Percentiles rank a stretch among this genome's conserved stretches.
Evolutionary conservation across 2,888 invertebrate genomes (phyloP).

Genomic region (Autographa gamma): DNA sequence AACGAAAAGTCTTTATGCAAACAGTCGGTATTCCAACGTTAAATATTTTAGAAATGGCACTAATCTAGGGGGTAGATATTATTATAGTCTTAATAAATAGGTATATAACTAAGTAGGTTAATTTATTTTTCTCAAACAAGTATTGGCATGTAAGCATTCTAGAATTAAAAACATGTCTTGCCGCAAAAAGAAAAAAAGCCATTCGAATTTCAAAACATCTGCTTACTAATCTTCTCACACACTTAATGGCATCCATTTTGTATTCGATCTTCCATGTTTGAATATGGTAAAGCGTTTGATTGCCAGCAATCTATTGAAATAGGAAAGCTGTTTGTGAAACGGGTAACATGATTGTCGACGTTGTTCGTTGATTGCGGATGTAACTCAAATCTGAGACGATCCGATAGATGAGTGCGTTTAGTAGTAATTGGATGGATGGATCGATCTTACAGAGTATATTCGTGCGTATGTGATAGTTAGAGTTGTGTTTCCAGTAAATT

Average conservation of each 20-base stretch:
- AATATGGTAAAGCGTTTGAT: background rate
- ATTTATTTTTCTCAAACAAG: too few relatives aligned
- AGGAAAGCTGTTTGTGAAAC: background rate
- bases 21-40: too few relatives aligned
- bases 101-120: too few relatives aligned
- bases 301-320: background rate
- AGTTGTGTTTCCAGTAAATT: too few relatives aligned
- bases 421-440: background rate
- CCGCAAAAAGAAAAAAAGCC: background rate
- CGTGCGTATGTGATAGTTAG: too few relatives aligned
- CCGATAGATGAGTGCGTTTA: background rate
- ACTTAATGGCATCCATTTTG: background rate
- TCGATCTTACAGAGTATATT: background rate
- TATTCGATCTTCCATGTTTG: background rate
- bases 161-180: too few relatives aligned
- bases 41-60: too few relatives aligned
- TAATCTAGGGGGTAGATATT: too few relatives aligned
- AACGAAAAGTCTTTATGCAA: too few relatives aligned
- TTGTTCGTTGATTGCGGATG: background rate
- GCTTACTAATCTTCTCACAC: background rate
- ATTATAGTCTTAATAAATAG: too few relatives aligned
- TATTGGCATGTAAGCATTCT: too few relatives aligned
- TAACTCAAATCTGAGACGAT: background rate
- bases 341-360: background rate
- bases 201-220: background rate